Base-by-base conservation (phyloP, 1,140 invertebrate species). In the Procambarus clarkii region DNA sequence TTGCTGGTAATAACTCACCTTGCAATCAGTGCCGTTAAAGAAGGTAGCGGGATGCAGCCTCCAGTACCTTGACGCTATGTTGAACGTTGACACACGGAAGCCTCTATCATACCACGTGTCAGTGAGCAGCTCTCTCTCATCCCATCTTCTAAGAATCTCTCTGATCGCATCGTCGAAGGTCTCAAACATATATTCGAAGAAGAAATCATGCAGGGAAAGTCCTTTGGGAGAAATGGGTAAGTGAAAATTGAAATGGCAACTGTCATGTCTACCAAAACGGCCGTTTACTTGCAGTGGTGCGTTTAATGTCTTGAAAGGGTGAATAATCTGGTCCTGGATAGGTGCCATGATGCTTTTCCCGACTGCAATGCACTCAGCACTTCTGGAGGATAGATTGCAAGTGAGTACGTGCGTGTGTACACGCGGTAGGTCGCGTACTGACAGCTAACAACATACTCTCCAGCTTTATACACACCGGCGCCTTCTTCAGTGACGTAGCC, bases 141-240 rank as follows among this genome's bases (percentile, higher is more conserved):
- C 58, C 74, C 86, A 87, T 46, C 76, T 24, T 45, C 44, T 21
- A 21, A 74, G 34, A 3, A 85, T 76, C 21, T 76, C 64, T 54
- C 80, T 74, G 21, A 90, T 50, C 2, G 88, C 81, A 15, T 44
- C 54, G 45, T 90, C 88, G 15, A 90, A 84, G 50, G 58, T 34
- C 13, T 69, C 24, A n/a, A 21, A 15, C 4, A 58, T 71, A 48
- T 84, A 60, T 71, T 76, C 64, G 64, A 90, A 90, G 81, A 90
- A 90, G 46, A 69, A 90, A 50, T 90, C 88, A 18, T 90, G 88
- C 21, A 84, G 48, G 71, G 84, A 90, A 48, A 80, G 44, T 80
- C 86, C 80, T 60, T 82, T 79, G 0, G 50, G 80, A 24, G 8
- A 60, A 24, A 82, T 24, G 24, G 80, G 80, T n/a, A 82, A 60